Evolutionary conservation across 2,888 invertebrate genomes (phyloP), one percentile per base, ranked within the genome.

Genomic region (Mythimna lalbum): DNA sequence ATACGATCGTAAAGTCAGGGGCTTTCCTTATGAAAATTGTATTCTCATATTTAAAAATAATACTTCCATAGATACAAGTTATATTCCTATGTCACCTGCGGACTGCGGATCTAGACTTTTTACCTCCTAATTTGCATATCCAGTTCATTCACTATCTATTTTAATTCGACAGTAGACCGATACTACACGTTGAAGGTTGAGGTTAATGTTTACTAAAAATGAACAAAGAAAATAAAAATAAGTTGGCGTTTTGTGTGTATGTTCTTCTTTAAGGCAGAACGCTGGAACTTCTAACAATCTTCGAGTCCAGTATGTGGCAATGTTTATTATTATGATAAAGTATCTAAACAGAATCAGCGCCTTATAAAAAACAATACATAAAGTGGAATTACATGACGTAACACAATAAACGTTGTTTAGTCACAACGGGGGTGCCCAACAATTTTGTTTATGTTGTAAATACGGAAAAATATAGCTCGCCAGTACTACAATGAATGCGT

Each of bases 361-460:
- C 31, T 63, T 21, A n/a, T 19, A 33, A 39, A 27, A 62, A 69
- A 69, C 39, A 59, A 61, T 49, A 31, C 39, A 50, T 43, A 52
- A 55, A 60, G 23, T 33, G 21, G 27, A 68, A 62, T 57, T 36
- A 57, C 23, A 67, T 43, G 61, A 63, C 67, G 60, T 63, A 50
- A 66, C 61, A 62, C 59, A 76, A 53, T 64, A 66, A 66, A 76
- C 55, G 12, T 6, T 23, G 49, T 63, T 73, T 66, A 62, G 69
- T 69, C 79, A 74, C 53, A 23, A 66, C 66, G 36, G 74, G 69
- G 53, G 49, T 57, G 61, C 61, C 78, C 74, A 69, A 64, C 63
- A 19, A 78, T 61, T 75, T 69, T 68, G 70, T 79, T 63, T 75
- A 79, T 57, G 27, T 69, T 69, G 57, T 73, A 56, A 65, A 80